phyloP scores from a whole-genome alignment of 1,140 invertebrate species.

The Nymphalis io region DNA sequence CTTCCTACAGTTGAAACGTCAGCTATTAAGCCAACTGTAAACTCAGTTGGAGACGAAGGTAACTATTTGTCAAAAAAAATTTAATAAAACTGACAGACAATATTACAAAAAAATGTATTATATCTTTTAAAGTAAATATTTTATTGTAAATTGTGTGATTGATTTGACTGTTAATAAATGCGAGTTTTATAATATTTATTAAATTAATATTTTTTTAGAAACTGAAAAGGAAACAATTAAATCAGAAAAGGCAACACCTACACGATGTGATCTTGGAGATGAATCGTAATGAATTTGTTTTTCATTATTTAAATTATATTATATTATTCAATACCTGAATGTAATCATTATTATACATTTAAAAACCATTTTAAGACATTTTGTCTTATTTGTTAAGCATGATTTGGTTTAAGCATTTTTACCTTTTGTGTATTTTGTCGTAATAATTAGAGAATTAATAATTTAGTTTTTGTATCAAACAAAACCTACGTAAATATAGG shows the following conservation, averaged over 20 bases:
- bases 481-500: neutral
- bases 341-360: conserved; percentile 18
- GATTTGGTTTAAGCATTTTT: conserved; percentile 17
- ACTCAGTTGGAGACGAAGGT: conserved; percentile 48
- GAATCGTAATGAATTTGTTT: conserved; percentile 32
- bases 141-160: too few species aligned
- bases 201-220: conserved; percentile 12
- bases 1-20: conserved; percentile 53
- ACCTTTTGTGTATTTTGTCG: conserved; percentile 13
- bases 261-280: conserved; percentile 55
- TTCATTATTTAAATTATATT: conserved; percentile 12
- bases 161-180: neutral
- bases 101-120: neutral
- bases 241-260: conserved; percentile 46
- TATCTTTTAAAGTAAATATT: too few species aligned
- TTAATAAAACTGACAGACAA: neutral
- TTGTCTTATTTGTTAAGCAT: conserved; percentile 14
- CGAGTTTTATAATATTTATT: neutral
- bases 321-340: conserved; percentile 2
- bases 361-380: conserved; percentile 4
- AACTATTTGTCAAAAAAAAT: conserved; percentile 2
- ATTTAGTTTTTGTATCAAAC: neutral
- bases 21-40: conserved; percentile 43
- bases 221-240: conserved; percentile 35
- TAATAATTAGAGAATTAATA: conserved; percentile 9